Percentiles rank a stretch among this genome's conserved stretches.
phyloP scores from a whole-genome alignment of 2,888 invertebrate genomes.

The Syrista parreyssii region DNA sequence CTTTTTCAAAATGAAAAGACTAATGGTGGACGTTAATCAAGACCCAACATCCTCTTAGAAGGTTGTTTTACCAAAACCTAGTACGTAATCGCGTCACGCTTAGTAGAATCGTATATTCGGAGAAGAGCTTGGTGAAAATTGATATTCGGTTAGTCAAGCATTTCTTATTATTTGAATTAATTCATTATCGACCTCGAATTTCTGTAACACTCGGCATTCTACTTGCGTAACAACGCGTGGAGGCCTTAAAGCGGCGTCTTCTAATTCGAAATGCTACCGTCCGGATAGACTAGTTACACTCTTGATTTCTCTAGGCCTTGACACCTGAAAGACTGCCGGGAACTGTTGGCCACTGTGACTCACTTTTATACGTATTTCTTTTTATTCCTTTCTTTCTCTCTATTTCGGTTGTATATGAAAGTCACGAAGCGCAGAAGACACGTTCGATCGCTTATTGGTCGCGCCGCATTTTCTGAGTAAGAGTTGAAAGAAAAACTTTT shows the following conservation, averaged over 20 bases:
- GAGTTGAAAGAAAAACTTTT: not conserved
- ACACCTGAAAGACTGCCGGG: slow-evolving; percentile 29
- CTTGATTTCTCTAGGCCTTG: slow-evolving; percentile 38
- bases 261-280: slow-evolving; percentile 17
- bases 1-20: not conserved
- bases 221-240: slow-evolving; percentile 45
- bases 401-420: not conserved
- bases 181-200: not conserved
- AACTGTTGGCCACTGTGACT: not conserved
- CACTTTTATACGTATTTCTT: not conserved
- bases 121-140: not conserved
- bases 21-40: not conserved
- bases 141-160: not conserved
- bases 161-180: not conserved
- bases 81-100: not conserved
- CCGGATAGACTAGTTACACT: slow-evolving; percentile 24
- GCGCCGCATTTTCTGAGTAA: not conserved
- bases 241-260: slow-evolving; percentile 41
- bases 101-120: not conserved
- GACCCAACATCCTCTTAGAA: not conserved
- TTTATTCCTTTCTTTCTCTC: not conserved
- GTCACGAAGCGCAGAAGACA: not conserved
- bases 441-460: not conserved
- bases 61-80: not conserved
- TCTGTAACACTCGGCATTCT: slow-evolving; percentile 31